A percentile compares a stretch with the other conserved stretches of the same genome.
phyloP scores from a whole-genome alignment of 2,113 vertebrate genomes.

The Lophius piscatorius region DNA sequence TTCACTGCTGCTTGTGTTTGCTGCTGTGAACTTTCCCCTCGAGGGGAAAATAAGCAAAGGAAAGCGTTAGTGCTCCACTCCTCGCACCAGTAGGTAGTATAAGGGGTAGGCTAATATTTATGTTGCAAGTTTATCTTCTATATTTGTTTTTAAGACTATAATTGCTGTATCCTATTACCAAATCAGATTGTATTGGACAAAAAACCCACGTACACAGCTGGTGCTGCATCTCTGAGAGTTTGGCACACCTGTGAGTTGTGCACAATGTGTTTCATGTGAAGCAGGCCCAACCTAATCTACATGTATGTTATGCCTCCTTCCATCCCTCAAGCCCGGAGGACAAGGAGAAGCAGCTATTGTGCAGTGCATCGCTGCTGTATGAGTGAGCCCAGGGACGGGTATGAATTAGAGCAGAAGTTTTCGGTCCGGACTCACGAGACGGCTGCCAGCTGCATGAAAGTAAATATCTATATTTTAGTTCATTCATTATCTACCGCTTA shows the following conservation, averaged over 20 bases:
- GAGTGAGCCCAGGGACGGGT: constrained; percentile 30
- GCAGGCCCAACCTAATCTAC: not conserved
- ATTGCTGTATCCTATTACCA: too few species aligned
- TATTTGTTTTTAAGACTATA: not conserved
- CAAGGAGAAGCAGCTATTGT: constrained; percentile 34
- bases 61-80: too few species aligned
- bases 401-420: constrained; percentile 75
- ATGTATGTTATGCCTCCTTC: constrained; percentile 30
- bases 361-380: constrained; percentile 28
- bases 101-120: too few species aligned
- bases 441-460: constrained; percentile 46
- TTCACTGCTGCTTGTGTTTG: constrained; percentile 4
- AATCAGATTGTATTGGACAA: too few species aligned
- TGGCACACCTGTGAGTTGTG: constrained; percentile 8
- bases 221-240: constrained; percentile 15
- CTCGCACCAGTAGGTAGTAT: too few species aligned
- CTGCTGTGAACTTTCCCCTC: not conserved
- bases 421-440: constrained; percentile 35
- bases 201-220: constrained; percentile 24
- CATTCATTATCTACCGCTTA: too few species aligned
- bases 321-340: constrained; percentile 43
- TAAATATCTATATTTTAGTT: too few species aligned
- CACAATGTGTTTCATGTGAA: constrained; percentile 20
- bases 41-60: too few species aligned
- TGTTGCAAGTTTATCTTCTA: not conserved